Evolutionary conservation across 2,113 vertebrate genomes (phyloP), one percentile per base, ranked within the genome.

Genomic region (Butorides virescens): DNA sequence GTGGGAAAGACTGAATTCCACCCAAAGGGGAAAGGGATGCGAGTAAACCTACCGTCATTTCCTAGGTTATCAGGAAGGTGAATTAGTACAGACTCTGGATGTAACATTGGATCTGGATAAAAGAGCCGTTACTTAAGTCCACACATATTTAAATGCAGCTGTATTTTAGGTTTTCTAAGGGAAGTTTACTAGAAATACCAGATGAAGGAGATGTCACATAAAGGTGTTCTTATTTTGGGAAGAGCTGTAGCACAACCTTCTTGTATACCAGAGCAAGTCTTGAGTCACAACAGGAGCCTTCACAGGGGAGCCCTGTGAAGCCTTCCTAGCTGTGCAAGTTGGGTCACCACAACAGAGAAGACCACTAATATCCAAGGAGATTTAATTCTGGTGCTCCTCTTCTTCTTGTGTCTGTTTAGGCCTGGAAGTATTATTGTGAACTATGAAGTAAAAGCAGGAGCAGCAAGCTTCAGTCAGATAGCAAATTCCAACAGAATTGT

Each of bases 371-470:
- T 27, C 30, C 30, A 78, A 39, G 21, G 7, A 25, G 78, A 56
- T 87, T 44, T 79, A 34, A 70, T 93, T 72, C n/a, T 75, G 25
- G 2, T 68, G 5, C 9, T 87, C 84, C n/a, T 94, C 44, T 91
- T 1, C 6, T 82, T 50, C 53, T 96, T 88, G 2, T 97, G 15
- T 97, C 78, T 95, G 4, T 92, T 72, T 87, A 98, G 98, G 74
- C 73, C 91, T 27, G 98, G 98, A 86, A 98, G 98, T 70, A 89
- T 98, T 83, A 10, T 78, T 49, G 98, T 98, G 80, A 19, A 13
- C 3, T 98, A 96, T 6, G 68, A 95, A 73, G 30, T 98, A 72
- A 84, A 32, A 68, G 61, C 96, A 23, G 88, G 46, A 75, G 30
- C 90, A 72, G 92, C 90, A 46, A 92, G 61, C 14, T 77, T 92